Base-by-base conservation (phyloP, 2,797 vertebrate species). In the Gambelia wislizenii region DNA sequence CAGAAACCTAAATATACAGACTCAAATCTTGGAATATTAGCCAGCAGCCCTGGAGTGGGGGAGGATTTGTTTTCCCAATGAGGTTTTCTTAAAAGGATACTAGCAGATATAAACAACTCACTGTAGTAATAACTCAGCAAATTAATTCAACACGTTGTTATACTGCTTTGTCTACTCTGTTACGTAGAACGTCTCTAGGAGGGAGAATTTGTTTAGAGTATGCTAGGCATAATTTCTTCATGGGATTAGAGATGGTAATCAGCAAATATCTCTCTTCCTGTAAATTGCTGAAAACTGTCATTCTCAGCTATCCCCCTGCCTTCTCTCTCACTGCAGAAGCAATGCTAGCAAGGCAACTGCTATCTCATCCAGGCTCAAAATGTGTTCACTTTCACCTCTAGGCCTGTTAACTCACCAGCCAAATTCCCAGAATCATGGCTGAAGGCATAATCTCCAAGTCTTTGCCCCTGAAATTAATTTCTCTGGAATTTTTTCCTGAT, bases 41-140 rank as follows among this genome's bases (percentile, higher is more conserved):
- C 27, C 49, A 14, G 72, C 16, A 74, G 91, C 91, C 90, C 93
- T 93, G 91, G 95, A 94, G 92, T 92, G 79, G 83, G 93, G 89
- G 69, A 94, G 89, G 92, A 92, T 94, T 95, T 95, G 94, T 95
- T 96, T 96, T 95, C 93, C 94, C 95, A 96, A 96, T 91, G 94
- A 94, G 93, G 95, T 95, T 95, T 96, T 94, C 94, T 95, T 93
- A 92, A 93, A 92, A 92, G 85, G 93, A 93, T 94, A 93, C 87
- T 89, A 92, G 94, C 76, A 86, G 93, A 87, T 95, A 94, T 94
- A 94, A 95, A 94, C 95, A 94, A 90, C 87, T 92, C 92, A 89
- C 88, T 93, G 83, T 91, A 95, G 95, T 91, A 95, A 94, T 91
- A 95, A 95, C 94, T 94, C 39, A 88, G 94, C 93, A 95, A 94